phyloP scores from a whole-genome alignment of 2,888 invertebrate species.

The Eupithecia inturbata region DNA sequence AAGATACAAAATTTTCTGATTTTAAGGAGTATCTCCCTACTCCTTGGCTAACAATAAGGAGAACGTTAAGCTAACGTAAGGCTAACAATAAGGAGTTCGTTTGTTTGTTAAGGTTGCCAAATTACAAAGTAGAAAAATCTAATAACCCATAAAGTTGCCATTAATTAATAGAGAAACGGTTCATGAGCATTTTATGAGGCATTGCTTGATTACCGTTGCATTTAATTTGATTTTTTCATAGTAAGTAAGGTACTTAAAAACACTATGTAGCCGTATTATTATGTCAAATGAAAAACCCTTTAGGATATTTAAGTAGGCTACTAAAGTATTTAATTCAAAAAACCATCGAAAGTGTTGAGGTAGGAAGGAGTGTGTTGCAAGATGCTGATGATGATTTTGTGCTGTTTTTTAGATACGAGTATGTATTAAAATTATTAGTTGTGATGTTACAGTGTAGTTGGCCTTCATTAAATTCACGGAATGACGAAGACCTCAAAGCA shows the following conservation, averaged over 20 bases:
- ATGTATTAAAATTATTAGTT: background rate
- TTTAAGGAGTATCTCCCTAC: background rate
- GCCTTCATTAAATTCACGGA: constrained; percentile 78
- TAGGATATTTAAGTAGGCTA: no score
- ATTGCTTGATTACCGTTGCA: background rate
- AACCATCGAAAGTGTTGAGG: no score
- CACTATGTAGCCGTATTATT: background rate
- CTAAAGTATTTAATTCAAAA: no score
- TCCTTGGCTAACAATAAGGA: background rate
- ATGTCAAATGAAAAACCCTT: no score
- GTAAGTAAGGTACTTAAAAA: background rate
- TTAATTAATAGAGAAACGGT: background rate
- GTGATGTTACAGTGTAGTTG: constrained; percentile 87
- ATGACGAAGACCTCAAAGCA: constrained; percentile 83
- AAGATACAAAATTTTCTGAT: background rate
- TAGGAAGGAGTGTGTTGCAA: no score
- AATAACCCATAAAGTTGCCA: background rate
- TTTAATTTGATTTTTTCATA: background rate
- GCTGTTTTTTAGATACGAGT: background rate
- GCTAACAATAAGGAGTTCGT: background rate
- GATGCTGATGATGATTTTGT: background rate
- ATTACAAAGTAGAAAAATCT: background rate
- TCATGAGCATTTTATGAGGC: background rate
- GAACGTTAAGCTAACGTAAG: no score
- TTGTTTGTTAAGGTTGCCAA: background rate